Evolutionary conservation across 2,797 vertebrate genomes (phyloP), one percentile per base, ranked within the genome.

Genomic region (Artibeus lituratus): DNA sequence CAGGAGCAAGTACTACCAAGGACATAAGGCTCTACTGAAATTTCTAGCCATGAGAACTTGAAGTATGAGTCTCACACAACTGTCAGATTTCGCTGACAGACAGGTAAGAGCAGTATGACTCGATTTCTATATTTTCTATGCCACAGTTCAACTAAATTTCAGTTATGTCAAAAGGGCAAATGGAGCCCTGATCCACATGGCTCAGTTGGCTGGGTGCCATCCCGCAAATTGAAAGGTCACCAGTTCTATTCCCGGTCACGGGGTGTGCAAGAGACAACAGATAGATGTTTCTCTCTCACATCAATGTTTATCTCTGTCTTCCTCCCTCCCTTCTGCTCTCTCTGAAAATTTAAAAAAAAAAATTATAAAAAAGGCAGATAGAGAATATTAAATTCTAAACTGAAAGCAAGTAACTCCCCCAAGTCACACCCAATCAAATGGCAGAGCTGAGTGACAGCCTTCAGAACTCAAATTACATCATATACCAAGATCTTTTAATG

Each of bases 301-400:
- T n/a, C 14, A 32, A 65, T n/a, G 32, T n/a, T 16, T 65, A 32
- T n/a, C 62, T n/a, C 62, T 29, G 29, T 65, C 3, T 65, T 65
- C 32, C 59, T n/a, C 62, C 32, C 32, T 65, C 32, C 29, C 62
- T 15, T 65, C 62, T n/a, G 32, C 29, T 65, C 29, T 65, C 62
- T n/a, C 59, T 65, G 29, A 65, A 65, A 62, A 62, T 62, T 32
- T 42, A 42, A 42, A 42, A 42, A 42, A 42, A 42, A 42, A 42
- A 42, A 42, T 42, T 42, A 55, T 24, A 57, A 89, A 94, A 77
- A 44, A n/a, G 69, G 26, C 37, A 94, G 37, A 74, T 47, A 32
- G 91, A 77, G 53, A 93, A 65, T 49, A 92, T 65, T 94, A 93
- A 78, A 80, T 87, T 86, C 21, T 77, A 29, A 94, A 91, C 51